These are phyloP conservation scores for Actinia tenebrosa DNA, from an alignment of 64 coral and sea anemone genomes.

Conservation along the genomic window DNA sequence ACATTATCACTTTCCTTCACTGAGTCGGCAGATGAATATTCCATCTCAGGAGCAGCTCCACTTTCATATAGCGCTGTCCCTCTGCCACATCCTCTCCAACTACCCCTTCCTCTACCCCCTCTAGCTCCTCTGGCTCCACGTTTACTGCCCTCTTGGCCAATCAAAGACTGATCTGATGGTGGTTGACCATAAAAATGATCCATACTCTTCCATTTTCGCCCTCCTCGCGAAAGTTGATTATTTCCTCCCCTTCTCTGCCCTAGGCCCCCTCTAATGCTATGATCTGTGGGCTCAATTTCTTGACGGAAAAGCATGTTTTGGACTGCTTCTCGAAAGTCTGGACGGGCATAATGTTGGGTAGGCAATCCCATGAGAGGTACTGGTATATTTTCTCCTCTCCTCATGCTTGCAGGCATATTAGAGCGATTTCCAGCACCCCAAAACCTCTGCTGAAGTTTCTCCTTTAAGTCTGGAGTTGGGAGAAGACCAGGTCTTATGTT, in stretches of 20 bases:
- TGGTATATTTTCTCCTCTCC: neutral
- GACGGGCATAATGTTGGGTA: neutral
- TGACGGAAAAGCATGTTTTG: neutral
- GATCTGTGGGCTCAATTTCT: neutral
- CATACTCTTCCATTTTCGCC: neutral
- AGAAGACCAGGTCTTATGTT: neutral
- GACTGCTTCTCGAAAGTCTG: neutral
- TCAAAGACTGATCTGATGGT: neutral
- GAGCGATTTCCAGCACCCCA: neutral
- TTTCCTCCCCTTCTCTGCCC: neutral
- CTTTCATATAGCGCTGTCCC: neutral
- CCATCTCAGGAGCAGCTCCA: neutral
- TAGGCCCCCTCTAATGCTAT: neutral
- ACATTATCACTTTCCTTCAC: neutral
- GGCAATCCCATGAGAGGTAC: neutral
- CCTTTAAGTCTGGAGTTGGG: neutral
- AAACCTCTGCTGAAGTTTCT: neutral
- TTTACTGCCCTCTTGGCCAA: neutral
- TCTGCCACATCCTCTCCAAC: neutral
- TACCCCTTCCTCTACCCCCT: conserved; percentile 3
- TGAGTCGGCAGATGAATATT: neutral
- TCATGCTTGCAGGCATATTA: neutral
- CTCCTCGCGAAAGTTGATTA: neutral
- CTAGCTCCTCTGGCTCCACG: neutral
- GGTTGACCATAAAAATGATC: neutral